Base-by-base conservation (phyloP, 2,888 invertebrate species). In the Achlya flavicornis region DNA sequence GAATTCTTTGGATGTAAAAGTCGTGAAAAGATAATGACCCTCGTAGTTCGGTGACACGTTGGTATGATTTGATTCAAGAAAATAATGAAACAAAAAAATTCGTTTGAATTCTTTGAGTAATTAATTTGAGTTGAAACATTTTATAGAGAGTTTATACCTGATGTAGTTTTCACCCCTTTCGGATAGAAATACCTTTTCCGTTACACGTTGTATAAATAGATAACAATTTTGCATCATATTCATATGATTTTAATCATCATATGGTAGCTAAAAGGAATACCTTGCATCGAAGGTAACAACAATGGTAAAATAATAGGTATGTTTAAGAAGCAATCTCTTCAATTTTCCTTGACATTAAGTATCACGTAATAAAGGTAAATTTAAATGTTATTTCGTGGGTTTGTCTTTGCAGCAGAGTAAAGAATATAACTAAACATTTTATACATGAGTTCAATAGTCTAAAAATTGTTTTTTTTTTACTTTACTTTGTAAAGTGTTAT, bases 301-400 rank as follows among this genome's bases (percentile, higher is more conserved):
- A 73, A 72, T 75, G 60, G 16, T 8, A 60, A 33, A 41, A 43
- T 14, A 43, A 41, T 76, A 77, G 41, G 41, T 41, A 41, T 38
- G 38, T 41, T 41, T 11, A 41, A 41, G 41, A 41, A 11, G 78
- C 76, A 71, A 74, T 76, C 72, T 72, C 66, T 57, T 72, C 63
- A 71, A 74, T 76, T 85, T 81, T 72, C 87, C 88, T 87, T 88
- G 88, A 87, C 88, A 88, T 88, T 88, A 82, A 81, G 74, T 66
- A 63, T 46, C 67, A 65, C 68, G 74, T 77, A 70, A 68, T 62
- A 83, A 85, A 81, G 80, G 83, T 77, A 73, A 72, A 67, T 77
- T 73, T 64, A 70, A 53, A 53, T 53, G 53, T 16, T 53, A 75
- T 69, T 83, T 76, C 70, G 76, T 58, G 66, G 66, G 66, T 66